Conservation (phyloP, 2,113 vertebrate species). For the Ovis aries region ARS-UI_Ramb_v3.0 NC_056059.1:69076001-69076500, state of each 20-base stretch:
- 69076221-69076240: neutral
- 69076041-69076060: too few species aligned
- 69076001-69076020: neutral
- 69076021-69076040: neutral
- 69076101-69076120: neutral
- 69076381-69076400: neutral
- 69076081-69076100: neutral
- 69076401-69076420: neutral
- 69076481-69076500: neutral
- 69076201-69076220: neutral
- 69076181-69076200: neutral
- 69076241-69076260: neutral
- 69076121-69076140: neutral
- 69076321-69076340: neutral
- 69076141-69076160: neutral
- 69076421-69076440: neutral
- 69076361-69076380: neutral
- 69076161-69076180: neutral
- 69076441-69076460: neutral
- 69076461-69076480: neutral
- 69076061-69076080: neutral
- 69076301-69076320: neutral
- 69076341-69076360: neutral
- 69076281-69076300: neutral
- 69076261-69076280: neutral